phyloP scores from a whole-genome alignment of 2,797 vertebrate genomes.

The Sebastes minor region DNA sequence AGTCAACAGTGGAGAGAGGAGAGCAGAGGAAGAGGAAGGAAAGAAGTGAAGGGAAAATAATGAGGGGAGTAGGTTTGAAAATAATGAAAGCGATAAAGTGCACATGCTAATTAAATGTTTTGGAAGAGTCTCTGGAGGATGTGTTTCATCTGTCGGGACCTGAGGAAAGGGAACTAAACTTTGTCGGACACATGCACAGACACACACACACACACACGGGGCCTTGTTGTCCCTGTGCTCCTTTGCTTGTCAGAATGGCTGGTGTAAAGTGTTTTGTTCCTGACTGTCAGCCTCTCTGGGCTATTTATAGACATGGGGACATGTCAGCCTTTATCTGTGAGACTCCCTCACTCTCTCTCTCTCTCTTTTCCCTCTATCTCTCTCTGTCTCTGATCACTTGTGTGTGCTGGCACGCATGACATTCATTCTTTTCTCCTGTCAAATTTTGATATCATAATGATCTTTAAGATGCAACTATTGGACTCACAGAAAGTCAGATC shows the following conservation, averaged over 20 bases:
- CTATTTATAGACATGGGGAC: conserved; percentile 82
- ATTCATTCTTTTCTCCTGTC: conserved; percentile 12
- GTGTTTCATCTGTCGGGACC: conserved; percentile 25
- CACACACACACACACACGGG: background rate
- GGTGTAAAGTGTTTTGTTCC: conserved; percentile 81
- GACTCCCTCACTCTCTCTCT: conserved; percentile 38
- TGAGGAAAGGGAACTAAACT: conserved; percentile 31
- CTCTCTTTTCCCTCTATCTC: conserved; percentile 12
- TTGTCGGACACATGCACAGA: background rate
- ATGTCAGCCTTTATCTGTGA: conserved; percentile 68
- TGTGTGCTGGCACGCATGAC: background rate
- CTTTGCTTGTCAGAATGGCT: conserved; percentile 66
- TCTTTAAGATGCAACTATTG: conserved; percentile 15
- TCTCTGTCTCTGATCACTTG: background rate
- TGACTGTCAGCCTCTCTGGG: conserved; percentile 71
- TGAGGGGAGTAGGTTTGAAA: conserved; percentile 15
- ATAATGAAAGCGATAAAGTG: conserved; percentile 48
- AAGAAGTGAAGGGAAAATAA: conserved; percentile 25
- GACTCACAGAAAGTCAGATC: background rate
- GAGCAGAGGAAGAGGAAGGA: background rate
- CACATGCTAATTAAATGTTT: conserved; percentile 72
- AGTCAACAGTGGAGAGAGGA: background rate
- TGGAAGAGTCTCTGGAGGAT: conserved; percentile 35
- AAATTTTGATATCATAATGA: conserved; percentile 34
- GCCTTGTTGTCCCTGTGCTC: conserved; percentile 57